Base-by-base conservation (phyloP, 2,113 vertebrate species). In the Ochotona princeps region DNA sequence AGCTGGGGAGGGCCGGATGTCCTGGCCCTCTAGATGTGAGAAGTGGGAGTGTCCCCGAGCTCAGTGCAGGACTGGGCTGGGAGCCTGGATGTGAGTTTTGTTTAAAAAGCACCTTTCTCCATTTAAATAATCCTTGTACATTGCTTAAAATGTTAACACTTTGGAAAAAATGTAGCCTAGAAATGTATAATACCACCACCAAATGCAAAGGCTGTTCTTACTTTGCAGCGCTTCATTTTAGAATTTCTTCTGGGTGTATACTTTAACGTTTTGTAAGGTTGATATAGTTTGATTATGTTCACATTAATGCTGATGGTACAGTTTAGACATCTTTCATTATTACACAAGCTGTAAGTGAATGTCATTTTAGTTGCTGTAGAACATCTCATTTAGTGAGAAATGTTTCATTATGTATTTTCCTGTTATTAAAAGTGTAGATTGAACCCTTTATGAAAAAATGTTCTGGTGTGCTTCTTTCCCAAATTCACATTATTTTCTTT, bases 371-470 rank as follows among this genome's bases (percentile, higher is more conserved):
- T 65, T 87, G 32, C 47, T 79, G 12, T 11, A 83, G 69, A 60
- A 65, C 44, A 65, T 75, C 26, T 88, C 28, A 67, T 35, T 51
- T 66, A 28, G 28, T 67, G 66, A 28, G 35, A 18, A 72, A 5
- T 80, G 69, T 94, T 83, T 90, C 32, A 60, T 92, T 72, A 86
- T 65, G 83, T 80, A 83, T 84, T 90, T 84, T 49, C 51, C 17
- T 81, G 32, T 60, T 65, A 65, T 63, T 78, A 73, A 92, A 28
- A 90, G 87, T 51, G 80, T 74, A 75, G 49, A 63, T 79, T 61
- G n/a, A 57, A 20, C 26, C 30, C 7, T 63, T 14, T 87, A 13
- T 83, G 54, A 92, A 84, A 83, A 75, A 49, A n/a, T 44, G 7
- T 74, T 61, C 72, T 63, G 5, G 15, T 44, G 65, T 85, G 63